Evolutionary conservation across 2,797 vertebrate species (phyloP).

Genomic region (Linurgus olivaceus): DNA sequence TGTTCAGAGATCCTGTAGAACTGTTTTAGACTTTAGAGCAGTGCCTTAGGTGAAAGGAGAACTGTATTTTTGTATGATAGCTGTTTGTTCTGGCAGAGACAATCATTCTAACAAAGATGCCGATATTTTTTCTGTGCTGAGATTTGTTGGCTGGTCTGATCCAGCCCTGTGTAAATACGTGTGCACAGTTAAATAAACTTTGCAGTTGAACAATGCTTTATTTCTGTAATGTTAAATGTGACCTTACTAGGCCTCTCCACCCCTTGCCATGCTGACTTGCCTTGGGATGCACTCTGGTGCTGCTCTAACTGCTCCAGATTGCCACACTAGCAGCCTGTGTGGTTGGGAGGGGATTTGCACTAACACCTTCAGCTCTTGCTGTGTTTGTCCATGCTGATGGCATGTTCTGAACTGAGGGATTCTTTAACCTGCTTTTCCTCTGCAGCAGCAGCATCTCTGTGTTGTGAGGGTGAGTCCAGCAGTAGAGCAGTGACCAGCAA

Average conservation of each 20-base stretch:
- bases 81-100: conserved; percentile 84
- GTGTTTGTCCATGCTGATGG: fast-evolving
- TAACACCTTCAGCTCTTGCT: background rate
- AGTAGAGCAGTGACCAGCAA: background rate
- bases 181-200: conserved; percentile 89
- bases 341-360: background rate
- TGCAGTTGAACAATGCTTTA: conserved; percentile 74
- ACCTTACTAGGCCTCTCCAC: background rate
- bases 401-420: fast-evolving
- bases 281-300: background rate
- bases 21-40: conserved; percentile 80
- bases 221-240: background rate
- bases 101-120: conserved; percentile 84
- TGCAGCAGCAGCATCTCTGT: background rate
- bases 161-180: conserved; percentile 84
- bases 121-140: conserved; percentile 65
- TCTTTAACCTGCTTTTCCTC: background rate
- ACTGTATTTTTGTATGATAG: conserved; percentile 81
- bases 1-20: conserved; percentile 47
- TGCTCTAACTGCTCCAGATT: background rate
- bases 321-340: background rate
- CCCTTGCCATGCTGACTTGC: background rate
- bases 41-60: conserved; percentile 85
- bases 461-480: background rate
- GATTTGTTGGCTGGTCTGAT: conserved; percentile 76